Base-by-base conservation (phyloP, 2,113 vertebrate genomes). In the Prochilodus magdalenae region DNA sequence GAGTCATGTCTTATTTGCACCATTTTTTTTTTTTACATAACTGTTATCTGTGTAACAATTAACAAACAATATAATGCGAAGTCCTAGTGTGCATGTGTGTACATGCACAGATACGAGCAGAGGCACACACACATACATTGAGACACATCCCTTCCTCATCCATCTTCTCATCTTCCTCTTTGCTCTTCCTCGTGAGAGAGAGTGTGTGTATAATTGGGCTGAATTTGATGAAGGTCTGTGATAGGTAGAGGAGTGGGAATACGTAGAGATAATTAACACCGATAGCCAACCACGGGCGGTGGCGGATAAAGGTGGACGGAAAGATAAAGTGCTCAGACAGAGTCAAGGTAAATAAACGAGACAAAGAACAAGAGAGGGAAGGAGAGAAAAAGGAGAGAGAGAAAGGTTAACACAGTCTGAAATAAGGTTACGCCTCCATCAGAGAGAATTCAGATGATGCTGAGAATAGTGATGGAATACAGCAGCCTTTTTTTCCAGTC, bases 311-410 rank as follows among this genome's bases (percentile, higher is more conserved):
- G 91, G 92, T 93, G 92, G 92, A 88, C 89, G 69, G 85, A 79
- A 36, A 93, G 94, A 94, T 94, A 94, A 94, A 93, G 90, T 86
- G 85, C 87, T 90, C 92, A 33, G 85, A 88, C 87, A 87, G 87
- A 85, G 66, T 80, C 73, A 59, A 89, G 87, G 84, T 90, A 91
- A 91, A 92, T 91, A 92, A 91, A 92, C 70, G 83, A 59, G 78
- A 73, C 22, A 57, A 57, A 67, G 79, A 71, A 85, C 73, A 86
- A 79, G 59, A 76, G 86, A 79, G 59, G 13, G 65, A 71, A 55
- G 83, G 84, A 84, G 78, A 75, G 82, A 71, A 88, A 86, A 85
- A 86, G 84, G 86, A 70, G 87, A 85, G 87, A 26, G 57, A 60
- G 57, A 60, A 92, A 93, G 90, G 92, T 92, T 89, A 91, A 89